These are phyloP conservation scores for Thunnus thynnus DNA, from an alignment of 2,113 vertebrate species.

Conservation along the genomic window DNA sequence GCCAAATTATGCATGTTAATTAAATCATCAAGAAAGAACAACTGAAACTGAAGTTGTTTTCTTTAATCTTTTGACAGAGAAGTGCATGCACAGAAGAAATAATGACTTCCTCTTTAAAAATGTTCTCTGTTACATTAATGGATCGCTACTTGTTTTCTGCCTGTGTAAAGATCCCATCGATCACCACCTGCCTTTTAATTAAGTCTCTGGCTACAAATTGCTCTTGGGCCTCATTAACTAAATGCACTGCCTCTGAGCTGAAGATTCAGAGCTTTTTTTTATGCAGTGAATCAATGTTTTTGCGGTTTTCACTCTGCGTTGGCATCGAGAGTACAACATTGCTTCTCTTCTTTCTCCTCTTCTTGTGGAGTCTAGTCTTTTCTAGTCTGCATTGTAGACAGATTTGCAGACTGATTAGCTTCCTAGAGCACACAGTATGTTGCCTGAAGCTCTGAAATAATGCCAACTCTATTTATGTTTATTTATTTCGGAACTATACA, in stretches of 20 bases:
- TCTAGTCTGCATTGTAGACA: conserved; percentile 25
- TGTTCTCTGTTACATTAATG: conserved; percentile 32
- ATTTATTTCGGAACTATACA: conserved; percentile 60
- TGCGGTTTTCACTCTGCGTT: neutral
- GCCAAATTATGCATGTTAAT: too few species aligned
- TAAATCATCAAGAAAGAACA: neutral
- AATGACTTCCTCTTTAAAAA: conserved; percentile 30
- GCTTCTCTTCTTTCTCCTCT: conserved; percentile 4
- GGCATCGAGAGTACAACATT: neutral
- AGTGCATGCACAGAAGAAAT: conserved; percentile 2
- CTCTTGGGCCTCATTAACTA: conserved; percentile 67
- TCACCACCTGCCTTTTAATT: conserved; percentile 76
- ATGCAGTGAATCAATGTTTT: conserved; percentile 17
- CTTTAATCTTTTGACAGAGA: neutral
- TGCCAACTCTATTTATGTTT: conserved; percentile 66
- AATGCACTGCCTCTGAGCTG: conserved; percentile 33
- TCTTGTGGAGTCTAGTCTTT: conserved; percentile 18
- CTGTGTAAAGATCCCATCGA: conserved; percentile 65
- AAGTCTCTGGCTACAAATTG: conserved; percentile 70
- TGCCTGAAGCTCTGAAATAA: conserved; percentile 58
- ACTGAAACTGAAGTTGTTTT: neutral
- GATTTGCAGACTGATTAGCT: conserved; percentile 54
- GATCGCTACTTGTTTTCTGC: conserved; percentile 56
- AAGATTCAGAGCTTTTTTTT: conserved; percentile 28
- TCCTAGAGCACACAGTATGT: conserved; percentile 43